Evolutionary conservation across 2,113 vertebrate genomes (phyloP), one percentile per base, ranked within the genome.

Genomic region (Ploceus nigricollis): DNA sequence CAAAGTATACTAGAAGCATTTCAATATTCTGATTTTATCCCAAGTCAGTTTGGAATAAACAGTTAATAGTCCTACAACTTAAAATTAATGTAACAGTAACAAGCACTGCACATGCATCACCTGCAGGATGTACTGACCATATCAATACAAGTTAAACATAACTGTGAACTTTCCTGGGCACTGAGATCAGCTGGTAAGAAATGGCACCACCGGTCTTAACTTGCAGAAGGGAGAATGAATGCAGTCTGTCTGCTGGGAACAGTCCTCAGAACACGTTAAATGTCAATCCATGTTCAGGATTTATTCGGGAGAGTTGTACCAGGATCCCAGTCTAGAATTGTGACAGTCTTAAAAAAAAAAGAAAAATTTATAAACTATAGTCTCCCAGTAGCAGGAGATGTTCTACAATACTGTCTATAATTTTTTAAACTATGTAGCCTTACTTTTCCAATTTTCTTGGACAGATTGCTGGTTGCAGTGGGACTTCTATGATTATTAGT

Each of bases 201-300:
- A 77, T 44, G 35, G 13, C 27, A 70, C 30, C 22, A n/a, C 33
- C 37, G 44, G 4, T 48, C 44, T 60, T 50, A 77, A 30, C 25
- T 39, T 64, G 33, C 39, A 54, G 31, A 82, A 50, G 5, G 44
- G 33, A 31, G 25, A 82, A 21, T 51, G 4, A 7, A 35, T 35
- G 33, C 4, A 60, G 15, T 30, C 44, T 71, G 5, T 53, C 42
- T 54, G 11, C 24, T 42, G 21, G 35, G 5, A 75, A 51, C 0
- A 0, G 14, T 56, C 12, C 53, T n/a, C 5, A 7, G 17, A 50
- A 47, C 19, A 30, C 0, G 2, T 39, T 47, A 77, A 42, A 11
- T 9, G 11, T 35, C 48, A 45, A 4, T 58, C 7, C 23, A 23
- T 17, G 17, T 21, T 35, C 44, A 50, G 18, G 9, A 76, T 50